A percentile compares a stretch with the other conserved stretches of the same genome.
These are phyloP conservation scores for Micromys minutus DNA, from an alignment of 2,113 vertebrate species.

Conservation along the genomic window DNA sequence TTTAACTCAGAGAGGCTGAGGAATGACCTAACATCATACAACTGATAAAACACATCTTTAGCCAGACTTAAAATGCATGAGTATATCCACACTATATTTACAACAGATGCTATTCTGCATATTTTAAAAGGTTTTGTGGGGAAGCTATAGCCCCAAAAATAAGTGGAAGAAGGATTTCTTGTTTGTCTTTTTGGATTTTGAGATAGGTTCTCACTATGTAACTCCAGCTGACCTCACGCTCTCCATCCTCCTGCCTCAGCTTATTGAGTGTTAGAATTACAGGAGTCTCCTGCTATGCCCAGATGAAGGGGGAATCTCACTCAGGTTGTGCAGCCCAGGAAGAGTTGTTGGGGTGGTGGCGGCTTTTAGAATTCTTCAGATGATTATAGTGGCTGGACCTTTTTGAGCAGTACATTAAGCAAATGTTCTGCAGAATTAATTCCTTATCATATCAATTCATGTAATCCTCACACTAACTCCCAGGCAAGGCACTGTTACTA, in stretches of 20 bases:
- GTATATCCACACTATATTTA: neutral
- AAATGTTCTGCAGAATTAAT: neutral
- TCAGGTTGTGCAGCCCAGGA: neutral
- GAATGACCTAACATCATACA: neutral
- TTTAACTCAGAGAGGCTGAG: neutral
- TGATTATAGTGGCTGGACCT: neutral
- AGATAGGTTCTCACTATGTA: neutral
- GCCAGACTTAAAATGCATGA: neutral
- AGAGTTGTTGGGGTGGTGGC: neutral
- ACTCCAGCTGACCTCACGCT: neutral
- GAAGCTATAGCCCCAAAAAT: neutral
- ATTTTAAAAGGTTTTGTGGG: neutral
- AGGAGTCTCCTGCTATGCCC: neutral
- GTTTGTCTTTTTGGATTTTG: neutral
- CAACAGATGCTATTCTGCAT: neutral
- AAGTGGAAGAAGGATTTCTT: neutral
- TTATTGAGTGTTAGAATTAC: neutral
- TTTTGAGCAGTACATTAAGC: neutral
- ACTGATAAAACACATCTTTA: neutral
- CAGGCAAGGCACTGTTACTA: neutral
- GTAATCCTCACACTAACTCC: neutral
- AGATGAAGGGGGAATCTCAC: neutral
- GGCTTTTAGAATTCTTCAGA: conserved; percentile 10
- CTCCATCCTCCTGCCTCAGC: neutral
- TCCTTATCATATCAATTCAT: neutral